Percentiles rank a stretch among this genome's conserved stretches.
Conservation (phyloP, 1,140 invertebrate genomes). For the Holcopasites calliopsidis region DNA sequence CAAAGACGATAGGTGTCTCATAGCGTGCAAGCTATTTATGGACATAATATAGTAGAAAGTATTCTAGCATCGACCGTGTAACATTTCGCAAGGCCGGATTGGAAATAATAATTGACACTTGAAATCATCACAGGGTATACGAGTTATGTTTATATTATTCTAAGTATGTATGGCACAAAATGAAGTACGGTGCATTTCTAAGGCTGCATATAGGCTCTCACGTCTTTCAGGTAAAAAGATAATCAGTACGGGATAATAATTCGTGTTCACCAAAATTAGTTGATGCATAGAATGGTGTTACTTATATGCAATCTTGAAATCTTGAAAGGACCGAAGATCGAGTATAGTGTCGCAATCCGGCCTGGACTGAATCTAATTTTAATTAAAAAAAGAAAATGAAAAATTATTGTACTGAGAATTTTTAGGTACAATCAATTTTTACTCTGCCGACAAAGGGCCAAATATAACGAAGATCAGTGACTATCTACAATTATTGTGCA, state of each 20-base stretch:
- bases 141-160: slow-evolving; percentile 72
- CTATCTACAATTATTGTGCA: slow-evolving; percentile 69
- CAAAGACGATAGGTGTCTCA: slow-evolving; percentile 70
- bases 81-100: slow-evolving; percentile 65
- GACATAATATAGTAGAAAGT: slow-evolving; percentile 63
- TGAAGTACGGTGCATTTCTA: slow-evolving; percentile 48
- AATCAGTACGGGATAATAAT: slow-evolving; percentile 9
- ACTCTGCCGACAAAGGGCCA: slow-evolving; percentile 70
- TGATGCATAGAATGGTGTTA: slow-evolving; percentile 13
- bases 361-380: slow-evolving; percentile 70
- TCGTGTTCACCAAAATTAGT: slow-evolving; percentile 14
- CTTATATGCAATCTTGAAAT: slow-evolving; percentile 60
- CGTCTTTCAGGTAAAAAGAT: slow-evolving; percentile 24
- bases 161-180: slow-evolving; percentile 55
- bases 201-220: slow-evolving; percentile 61
- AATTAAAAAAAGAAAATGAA: slow-evolving; percentile 53
- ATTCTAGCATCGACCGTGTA: slow-evolving; percentile 59
- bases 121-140: slow-evolving; percentile 70
- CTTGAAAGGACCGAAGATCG: slow-evolving; percentile 12
- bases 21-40: slow-evolving; percentile 72
- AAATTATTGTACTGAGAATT: slow-evolving; percentile 53
- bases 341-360: slow-evolving; percentile 65
- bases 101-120: slow-evolving; percentile 56
- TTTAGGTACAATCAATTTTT: slow-evolving; percentile 66
- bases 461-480: slow-evolving; percentile 67